These are phyloP conservation scores for Nematolebias whitei DNA, from an alignment of 2,113 vertebrate genomes.

Conservation along the genomic window DNA sequence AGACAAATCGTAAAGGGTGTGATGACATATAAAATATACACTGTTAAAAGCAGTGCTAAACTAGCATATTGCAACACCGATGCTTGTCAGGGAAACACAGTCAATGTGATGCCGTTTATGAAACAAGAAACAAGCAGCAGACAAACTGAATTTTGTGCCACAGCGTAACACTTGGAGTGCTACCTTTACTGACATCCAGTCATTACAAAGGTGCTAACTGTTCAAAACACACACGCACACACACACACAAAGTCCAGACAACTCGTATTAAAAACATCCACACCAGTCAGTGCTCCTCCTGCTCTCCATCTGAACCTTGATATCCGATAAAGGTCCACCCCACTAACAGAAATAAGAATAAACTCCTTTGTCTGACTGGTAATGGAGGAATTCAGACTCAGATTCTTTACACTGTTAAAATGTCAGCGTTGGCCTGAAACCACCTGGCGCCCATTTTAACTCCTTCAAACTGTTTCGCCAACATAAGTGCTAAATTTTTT, in stretches of 20 bases:
- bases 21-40: conserved; percentile 78
- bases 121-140: conserved; percentile 72
- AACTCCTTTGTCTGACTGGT: conserved; percentile 57
- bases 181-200: conserved; percentile 60
- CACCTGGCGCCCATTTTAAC: conserved; percentile 19
- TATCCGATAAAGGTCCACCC: conserved; percentile 58
- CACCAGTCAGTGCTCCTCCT: conserved; percentile 70
- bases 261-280: conserved; percentile 62
- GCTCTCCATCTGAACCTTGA: conserved; percentile 54
- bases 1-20: conserved; percentile 81
- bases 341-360: conserved; percentile 48
- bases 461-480: conserved; percentile 45
- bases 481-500: conserved; percentile 65
- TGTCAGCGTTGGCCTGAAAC: conserved; percentile 48
- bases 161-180: conserved; percentile 55
- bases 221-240: conserved; percentile 40
- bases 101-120: conserved; percentile 70
- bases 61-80: conserved; percentile 78
- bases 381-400: conserved; percentile 50
- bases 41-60: conserved; percentile 78
- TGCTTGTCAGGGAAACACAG: conserved; percentile 73
- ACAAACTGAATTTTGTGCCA: conserved; percentile 73
- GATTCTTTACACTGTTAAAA: conserved; percentile 58
- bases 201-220: conserved; percentile 74
- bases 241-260: conserved; percentile 56